These are phyloP conservation scores for Dasysyrphus tricinctus DNA, from an alignment of 2,888 invertebrate species.

Conservation along the genomic window DNA sequence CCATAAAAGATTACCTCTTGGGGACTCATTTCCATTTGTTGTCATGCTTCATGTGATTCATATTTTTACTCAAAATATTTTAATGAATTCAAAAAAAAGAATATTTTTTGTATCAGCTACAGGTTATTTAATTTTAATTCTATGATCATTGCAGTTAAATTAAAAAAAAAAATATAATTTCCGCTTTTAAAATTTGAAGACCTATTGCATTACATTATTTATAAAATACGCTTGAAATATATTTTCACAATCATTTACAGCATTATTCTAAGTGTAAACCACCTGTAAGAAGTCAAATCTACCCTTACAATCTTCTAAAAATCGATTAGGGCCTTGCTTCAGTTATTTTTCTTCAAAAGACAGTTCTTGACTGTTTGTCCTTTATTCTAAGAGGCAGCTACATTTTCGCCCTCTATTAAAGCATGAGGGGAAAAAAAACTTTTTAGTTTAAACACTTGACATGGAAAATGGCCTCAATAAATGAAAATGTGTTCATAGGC, in stretches of 20 bases:
- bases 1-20: too few relatives aligned
- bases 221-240: too few relatives aligned
- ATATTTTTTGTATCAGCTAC: too few relatives aligned
- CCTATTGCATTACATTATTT: too few relatives aligned
- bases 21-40: too few relatives aligned
- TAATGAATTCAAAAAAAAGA: too few relatives aligned
- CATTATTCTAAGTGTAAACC: background rate
- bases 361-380: background rate
- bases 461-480: constrained; percentile 3
- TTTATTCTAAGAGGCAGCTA: background rate
- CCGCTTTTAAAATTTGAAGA: too few relatives aligned
- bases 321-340: background rate
- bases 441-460: constrained; percentile 8
- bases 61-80: too few relatives aligned
- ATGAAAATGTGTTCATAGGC: constrained; percentile 8
- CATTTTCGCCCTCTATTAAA: background rate
- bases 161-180: too few relatives aligned
- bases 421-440: background rate
- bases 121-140: too few relatives aligned
- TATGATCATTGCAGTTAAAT: too few relatives aligned
- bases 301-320: background rate
- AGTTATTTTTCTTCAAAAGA: background rate
- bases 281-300: background rate
- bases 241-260: background rate
- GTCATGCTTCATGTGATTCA: too few relatives aligned